Percentiles rank a stretch among this genome's conserved stretches.
These are phyloP conservation scores for Fragariocoptes setiger DNA, from an alignment of 1,140 invertebrate species.

Conservation along the genomic window DNA sequence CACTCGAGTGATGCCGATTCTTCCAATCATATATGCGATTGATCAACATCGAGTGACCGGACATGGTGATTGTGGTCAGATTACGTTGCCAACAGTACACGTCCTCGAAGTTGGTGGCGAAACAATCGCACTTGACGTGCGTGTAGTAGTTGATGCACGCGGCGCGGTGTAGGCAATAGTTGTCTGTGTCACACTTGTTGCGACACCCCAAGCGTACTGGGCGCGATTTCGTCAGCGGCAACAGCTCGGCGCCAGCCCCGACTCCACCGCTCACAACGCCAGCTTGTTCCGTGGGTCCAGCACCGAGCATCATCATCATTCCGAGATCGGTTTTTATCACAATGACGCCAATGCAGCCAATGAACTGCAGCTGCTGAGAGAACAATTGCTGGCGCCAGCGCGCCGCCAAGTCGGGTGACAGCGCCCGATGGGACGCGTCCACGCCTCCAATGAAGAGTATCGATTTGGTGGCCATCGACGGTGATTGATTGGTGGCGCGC, in stretches of 20 bases:
- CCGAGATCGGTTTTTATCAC: conserved; percentile 31
- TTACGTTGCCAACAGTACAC: conserved; percentile 36
- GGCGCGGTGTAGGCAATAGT: conserved; percentile 46
- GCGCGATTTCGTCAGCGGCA: conserved; percentile 1
- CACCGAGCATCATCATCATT: conserved; percentile 28
- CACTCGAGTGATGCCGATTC: conserved; percentile 51
- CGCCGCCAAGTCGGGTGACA: conserved; percentile 29
- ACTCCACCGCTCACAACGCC: conserved; percentile 1
- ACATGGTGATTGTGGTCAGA: conserved; percentile 46
- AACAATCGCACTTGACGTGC: conserved; percentile 52
- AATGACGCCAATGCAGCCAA: conserved; percentile 58
- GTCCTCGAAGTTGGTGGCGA: conserved; percentile 60
- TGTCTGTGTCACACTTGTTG: conserved; percentile 35
- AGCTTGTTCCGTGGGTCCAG: conserved; percentile 35
- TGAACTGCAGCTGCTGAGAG: conserved; percentile 61
- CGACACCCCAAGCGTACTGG: conserved; percentile 12
- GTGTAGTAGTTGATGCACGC: conserved; percentile 62
- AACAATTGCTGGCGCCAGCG: conserved; percentile 59
- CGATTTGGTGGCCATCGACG: neutral
- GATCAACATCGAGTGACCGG: conserved; percentile 63
- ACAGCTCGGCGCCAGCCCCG: neutral
- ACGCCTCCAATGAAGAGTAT: conserved; percentile 21
- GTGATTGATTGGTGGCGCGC: neutral
- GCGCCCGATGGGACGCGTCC: conserved; percentile 45
- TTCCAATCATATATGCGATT: conserved; percentile 73